A percentile compares a stretch with the other conserved stretches of the same genome.
Conservation (phyloP, 2,888 invertebrate genomes). For the Caenorhabditis sulstoni region DNA sequence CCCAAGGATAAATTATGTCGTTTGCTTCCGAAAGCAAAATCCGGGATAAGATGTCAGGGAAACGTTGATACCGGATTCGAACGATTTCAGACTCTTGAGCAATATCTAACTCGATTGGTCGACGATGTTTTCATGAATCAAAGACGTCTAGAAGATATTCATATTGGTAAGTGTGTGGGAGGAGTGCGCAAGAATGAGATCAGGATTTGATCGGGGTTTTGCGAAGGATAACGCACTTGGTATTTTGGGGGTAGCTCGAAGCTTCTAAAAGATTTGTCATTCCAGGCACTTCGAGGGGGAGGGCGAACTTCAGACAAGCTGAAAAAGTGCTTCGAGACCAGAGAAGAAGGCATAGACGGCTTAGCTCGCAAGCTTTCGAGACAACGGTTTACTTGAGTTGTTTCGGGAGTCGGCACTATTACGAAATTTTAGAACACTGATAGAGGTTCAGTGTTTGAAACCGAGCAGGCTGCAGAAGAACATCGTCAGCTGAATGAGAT, state of each 20-base stretch:
- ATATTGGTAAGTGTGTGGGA: constrained; percentile 41
- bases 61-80: neutral
- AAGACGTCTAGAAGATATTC: constrained; percentile 52
- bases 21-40: neutral
- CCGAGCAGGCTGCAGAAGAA: constrained; percentile 1
- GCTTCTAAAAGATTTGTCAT: too few species aligned
- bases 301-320: constrained; percentile 46
- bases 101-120: constrained; percentile 51
- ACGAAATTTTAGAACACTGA: constrained; percentile 1
- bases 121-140: constrained; percentile 59
- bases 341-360: constrained; percentile 15
- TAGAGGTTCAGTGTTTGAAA: neutral
- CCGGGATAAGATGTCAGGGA: neutral
- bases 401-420: neutral
- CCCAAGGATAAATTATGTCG: neutral
- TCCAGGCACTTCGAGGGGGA: constrained; percentile 47
- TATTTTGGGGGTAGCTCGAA: neutral
- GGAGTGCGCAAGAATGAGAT: neutral
- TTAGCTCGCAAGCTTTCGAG: constrained; percentile 16
- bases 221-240: neutral
- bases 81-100: constrained; percentile 53
- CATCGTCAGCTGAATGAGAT: constrained; percentile 19
- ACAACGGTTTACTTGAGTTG: constrained; percentile 8
- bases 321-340: constrained; percentile 48
- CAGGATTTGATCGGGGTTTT: neutral